Conservation (phyloP, 2,888 invertebrate species). For the Tipula vernalis region DNA sequence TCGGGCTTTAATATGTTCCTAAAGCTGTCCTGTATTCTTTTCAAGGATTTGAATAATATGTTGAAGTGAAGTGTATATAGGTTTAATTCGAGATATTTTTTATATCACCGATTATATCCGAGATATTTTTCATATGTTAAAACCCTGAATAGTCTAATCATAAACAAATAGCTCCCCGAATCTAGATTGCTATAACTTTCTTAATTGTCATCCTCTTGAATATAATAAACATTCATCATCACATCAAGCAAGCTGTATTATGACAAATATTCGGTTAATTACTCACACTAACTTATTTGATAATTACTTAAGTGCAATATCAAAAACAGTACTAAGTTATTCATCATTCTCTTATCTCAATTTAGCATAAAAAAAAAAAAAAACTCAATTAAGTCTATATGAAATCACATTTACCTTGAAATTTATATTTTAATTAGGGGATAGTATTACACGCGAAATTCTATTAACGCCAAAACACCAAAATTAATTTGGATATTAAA, state of each 20-base stretch:
- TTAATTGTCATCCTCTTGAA: background rate
- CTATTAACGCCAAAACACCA: background rate
- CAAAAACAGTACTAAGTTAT: background rate
- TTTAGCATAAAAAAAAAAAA: background rate
- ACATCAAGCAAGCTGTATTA: background rate
- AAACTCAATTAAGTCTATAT: background rate
- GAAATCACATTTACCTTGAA: background rate
- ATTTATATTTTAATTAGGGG: background rate
- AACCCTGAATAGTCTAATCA: too few relatives aligned
- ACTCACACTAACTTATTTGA: background rate
- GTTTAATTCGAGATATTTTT: too few relatives aligned
- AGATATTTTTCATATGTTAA: too few relatives aligned
- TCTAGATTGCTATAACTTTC: too few relatives aligned
- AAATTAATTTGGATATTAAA: background rate
- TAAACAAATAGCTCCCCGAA: too few relatives aligned
- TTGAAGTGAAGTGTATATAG: too few relatives aligned
- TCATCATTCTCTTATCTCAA: background rate
- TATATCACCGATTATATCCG: too few relatives aligned
- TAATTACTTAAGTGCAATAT: background rate
- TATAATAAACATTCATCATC: background rate
- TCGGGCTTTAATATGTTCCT: too few relatives aligned
- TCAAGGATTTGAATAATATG: too few relatives aligned
- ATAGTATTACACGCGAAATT: background rate
- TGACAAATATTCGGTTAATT: background rate
- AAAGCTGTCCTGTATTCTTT: too few relatives aligned